Evolutionary conservation across 2,113 vertebrate species (phyloP).

Genomic region (Etheostoma spectabile): DNA sequence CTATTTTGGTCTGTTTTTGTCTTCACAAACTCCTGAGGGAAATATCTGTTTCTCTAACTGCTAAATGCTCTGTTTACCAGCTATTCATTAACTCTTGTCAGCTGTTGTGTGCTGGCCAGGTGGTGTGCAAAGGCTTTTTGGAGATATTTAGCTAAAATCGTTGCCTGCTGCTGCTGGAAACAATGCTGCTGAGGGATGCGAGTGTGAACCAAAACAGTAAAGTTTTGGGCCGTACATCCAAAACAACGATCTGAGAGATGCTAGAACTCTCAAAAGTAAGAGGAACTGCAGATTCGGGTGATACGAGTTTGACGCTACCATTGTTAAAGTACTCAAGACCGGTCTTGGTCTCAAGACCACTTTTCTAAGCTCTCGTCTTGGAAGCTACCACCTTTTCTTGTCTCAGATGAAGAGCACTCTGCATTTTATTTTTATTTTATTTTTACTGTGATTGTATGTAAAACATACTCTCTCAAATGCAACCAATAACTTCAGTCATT

Average conservation of each 20-base stretch:
- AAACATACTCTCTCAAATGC: background rate
- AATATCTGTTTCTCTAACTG: no score
- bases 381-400: background rate
- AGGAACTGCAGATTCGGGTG: background rate
- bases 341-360: background rate
- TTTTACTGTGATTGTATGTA: background rate
- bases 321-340: background rate
- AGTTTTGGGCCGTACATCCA: background rate
- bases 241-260: background rate
- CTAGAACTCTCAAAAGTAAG: background rate
- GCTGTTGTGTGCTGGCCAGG: background rate
- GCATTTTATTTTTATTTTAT: background rate
- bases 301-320: background rate
- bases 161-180: background rate
- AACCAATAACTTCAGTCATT: no score
- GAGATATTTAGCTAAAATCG: background rate
- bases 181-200: background rate
- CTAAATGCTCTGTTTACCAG: no score
- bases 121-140: background rate
- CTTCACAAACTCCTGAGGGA: background rate
- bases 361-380: background rate
- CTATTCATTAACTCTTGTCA: no score
- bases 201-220: background rate
- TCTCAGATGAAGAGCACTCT: background rate
- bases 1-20: background rate